These are phyloP conservation scores for Protomyctophum bolini DNA, from an alignment of 2,113 vertebrate genomes.

Conservation along the genomic window DNA sequence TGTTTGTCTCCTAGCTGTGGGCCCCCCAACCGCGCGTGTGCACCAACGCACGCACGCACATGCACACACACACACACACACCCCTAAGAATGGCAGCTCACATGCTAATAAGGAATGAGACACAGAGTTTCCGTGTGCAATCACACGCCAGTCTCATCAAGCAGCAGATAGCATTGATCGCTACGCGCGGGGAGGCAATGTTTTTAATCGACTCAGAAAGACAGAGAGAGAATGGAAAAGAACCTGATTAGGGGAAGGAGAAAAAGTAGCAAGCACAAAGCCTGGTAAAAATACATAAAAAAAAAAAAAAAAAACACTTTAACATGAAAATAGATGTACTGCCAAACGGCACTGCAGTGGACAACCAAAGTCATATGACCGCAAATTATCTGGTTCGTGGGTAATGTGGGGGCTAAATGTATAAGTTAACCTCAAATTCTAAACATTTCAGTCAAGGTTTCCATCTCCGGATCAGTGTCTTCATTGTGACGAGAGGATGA, in stretches of 20 bases:
- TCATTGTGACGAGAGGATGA: too few species aligned
- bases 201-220: constrained; percentile 22
- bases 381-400: too few species aligned
- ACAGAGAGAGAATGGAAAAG: neutral
- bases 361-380: too few species aligned
- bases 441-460: too few species aligned
- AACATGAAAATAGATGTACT: neutral
- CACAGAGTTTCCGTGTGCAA: constrained; percentile 44
- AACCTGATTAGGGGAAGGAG: constrained; percentile 1
- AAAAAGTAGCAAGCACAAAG: neutral
- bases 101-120: constrained; percentile 46
- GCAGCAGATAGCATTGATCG: constrained; percentile 56
- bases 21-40: constrained; percentile 4
- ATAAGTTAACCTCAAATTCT: too few species aligned
- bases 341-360: too few species aligned
- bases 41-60: too few species aligned
- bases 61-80: too few species aligned
- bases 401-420: too few species aligned
- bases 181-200: constrained; percentile 23
- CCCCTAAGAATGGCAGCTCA: constrained; percentile 22
- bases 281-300: neutral
- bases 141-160: constrained; percentile 32
- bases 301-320: neutral
- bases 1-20: constrained; percentile 18
- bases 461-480: too few species aligned